Evolutionary conservation across 1,140 invertebrate species (phyloP), one percentile per base, ranked within the genome.

Genomic region (Cecropterus lyciades): DNA sequence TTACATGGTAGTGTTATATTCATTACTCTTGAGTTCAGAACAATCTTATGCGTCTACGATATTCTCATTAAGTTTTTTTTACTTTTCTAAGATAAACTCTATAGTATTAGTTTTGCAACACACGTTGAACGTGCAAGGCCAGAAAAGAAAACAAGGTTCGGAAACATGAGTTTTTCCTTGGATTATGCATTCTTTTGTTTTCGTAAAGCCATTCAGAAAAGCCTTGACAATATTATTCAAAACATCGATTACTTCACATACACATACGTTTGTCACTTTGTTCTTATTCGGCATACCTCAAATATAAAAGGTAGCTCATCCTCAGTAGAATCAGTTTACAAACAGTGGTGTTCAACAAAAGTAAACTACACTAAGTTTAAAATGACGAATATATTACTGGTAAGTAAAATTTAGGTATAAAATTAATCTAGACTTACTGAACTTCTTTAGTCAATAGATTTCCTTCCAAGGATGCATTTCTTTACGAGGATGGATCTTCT

Each of bases 141-240:
- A 62, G 30, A 3, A 30, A 53, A 53, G 48, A 59, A 71, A 71
- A 67, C 48, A 49, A 53, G 42, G 52, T 70, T 62, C 33, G 56
- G 55, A 64, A 30, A 42, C 52, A 43, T 63, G 33, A 46, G 49
- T 65, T 62, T 37, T 60, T 64, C 48, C 62, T 53, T 60, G 56
- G 55, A 84, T 87, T 81, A 85, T 81, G 74, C 53, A 85, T 84
- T 89, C 86, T 87, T 84, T 89, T 89, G 86, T 89, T 77, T 79
- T 60, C 45, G 20, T 48, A 57, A 65, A 84, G 68, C 76, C 73
- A 83, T 89, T 85, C 68, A 78, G 65, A 48, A 60, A 70, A 69
- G 48, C 82, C 82, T 89, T 87, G 84, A 65, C 69, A 72, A 76
- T 71, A 80, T 72, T 72, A 78, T 74, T 77, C 59, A 80, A 73